phyloP scores from a whole-genome alignment of 92 coral and sea anemone species.

The Epizoanthus scotinus region DNA sequence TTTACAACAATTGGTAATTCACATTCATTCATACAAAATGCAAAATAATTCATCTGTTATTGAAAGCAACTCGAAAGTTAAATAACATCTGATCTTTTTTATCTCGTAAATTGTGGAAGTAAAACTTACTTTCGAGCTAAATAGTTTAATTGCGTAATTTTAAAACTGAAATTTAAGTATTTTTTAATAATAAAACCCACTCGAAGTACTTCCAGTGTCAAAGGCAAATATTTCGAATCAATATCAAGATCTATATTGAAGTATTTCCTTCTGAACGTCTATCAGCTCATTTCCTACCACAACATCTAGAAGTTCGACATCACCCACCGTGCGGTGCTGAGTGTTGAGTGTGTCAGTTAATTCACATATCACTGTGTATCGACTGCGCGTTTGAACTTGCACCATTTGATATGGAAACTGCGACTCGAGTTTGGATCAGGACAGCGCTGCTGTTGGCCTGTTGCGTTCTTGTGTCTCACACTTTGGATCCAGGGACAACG shows the following conservation, averaged over 20 bases:
- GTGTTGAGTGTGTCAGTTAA: background rate
- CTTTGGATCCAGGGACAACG: background rate
- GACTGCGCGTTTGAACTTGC: background rate
- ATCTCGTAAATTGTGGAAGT: too few species aligned
- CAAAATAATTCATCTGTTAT: too few species aligned
- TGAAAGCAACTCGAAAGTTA: too few species aligned
- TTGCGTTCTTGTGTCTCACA: background rate
- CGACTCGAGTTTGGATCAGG: background rate
- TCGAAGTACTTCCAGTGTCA: background rate
- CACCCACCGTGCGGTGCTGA: too few species aligned
- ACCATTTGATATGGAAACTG: background rate
- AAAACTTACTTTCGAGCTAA: too few species aligned
- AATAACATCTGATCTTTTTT: too few species aligned
- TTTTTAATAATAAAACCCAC: background rate
- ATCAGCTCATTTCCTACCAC: background rate
- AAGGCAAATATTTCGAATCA: background rate
- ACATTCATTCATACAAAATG: too few species aligned
- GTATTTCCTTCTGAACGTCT: background rate
- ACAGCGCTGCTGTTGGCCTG: background rate
- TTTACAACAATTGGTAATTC: too few species aligned
- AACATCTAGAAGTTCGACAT: background rate
- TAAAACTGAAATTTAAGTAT: background rate
- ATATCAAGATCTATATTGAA: constrained; percentile 13
- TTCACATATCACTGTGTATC: background rate
- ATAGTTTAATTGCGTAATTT: constrained; percentile 5